Percentiles rank a stretch among this genome's conserved stretches.
Evolutionary conservation across 1,140 invertebrate species (phyloP).

Genomic region (Drosophila bocki): DNA sequence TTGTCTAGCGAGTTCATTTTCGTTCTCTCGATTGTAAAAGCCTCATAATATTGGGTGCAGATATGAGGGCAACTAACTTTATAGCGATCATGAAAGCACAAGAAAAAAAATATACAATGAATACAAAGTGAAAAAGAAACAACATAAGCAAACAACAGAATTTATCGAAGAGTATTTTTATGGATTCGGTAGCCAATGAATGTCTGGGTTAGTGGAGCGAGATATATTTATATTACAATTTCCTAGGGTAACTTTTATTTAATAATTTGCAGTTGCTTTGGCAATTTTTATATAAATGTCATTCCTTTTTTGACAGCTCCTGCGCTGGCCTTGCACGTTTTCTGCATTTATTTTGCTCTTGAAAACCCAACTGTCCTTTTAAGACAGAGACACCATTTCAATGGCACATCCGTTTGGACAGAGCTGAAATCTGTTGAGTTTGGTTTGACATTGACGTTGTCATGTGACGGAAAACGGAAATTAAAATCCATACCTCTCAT

Average conservation of each 20-base stretch:
- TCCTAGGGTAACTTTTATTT: background rate
- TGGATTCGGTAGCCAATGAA: constrained; percentile 31
- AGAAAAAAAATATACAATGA: background rate
- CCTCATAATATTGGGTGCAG: constrained; percentile 19
- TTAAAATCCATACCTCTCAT: constrained; percentile 60
- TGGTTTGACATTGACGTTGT: constrained; percentile 50
- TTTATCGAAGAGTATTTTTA: constrained; percentile 21
- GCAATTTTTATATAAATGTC: background rate
- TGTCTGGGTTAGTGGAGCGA: constrained; percentile 7
- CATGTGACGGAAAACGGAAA: constrained; percentile 76
- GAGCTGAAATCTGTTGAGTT: constrained; percentile 12
- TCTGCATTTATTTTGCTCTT: constrained; percentile 3
- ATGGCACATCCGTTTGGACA: constrained; percentile 10
- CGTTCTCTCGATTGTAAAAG: constrained; percentile 26
- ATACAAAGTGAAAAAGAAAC: background rate
- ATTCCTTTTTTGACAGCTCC: background rate
- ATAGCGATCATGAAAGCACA: constrained; percentile 32
- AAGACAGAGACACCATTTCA: constrained; percentile 19
- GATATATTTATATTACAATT: background rate
- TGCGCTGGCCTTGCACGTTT: background rate
- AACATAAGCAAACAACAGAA: constrained; percentile 2
- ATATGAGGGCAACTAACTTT: constrained; percentile 38
- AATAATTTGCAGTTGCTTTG: background rate
- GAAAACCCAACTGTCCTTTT: constrained; percentile 19
- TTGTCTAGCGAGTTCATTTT: constrained; percentile 42